Evolutionary conservation across 2,888 invertebrate genomes (phyloP).

Genomic region (Sminthurides aquaticus): DNA sequence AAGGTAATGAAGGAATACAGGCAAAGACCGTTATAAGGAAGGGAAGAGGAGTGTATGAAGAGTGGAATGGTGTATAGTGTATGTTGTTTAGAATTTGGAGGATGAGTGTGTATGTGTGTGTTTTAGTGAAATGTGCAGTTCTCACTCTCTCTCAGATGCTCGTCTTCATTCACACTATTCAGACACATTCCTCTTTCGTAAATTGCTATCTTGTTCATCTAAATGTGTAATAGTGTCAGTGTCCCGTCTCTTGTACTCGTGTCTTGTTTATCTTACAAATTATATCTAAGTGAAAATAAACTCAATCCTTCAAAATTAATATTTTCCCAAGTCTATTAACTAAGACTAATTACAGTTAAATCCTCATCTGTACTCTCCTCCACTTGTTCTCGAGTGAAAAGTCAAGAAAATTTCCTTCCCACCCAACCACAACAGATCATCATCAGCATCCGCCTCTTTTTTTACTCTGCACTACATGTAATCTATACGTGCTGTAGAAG

Average conservation of each 20-base stretch:
- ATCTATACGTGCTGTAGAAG: too few relatives aligned
- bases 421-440: too few relatives aligned
- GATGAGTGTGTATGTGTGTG: neutral
- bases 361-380: too few relatives aligned
- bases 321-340: too few relatives aligned
- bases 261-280: too few relatives aligned
- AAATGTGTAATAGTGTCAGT: neutral
- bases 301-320: too few relatives aligned
- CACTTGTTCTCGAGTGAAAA: too few relatives aligned
- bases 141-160: slow-evolving; percentile 1
- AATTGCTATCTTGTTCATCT: neutral
- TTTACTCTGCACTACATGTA: too few relatives aligned
- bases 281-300: too few relatives aligned
- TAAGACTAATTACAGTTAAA: too few relatives aligned
- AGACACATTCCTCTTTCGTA: slow-evolving; percentile 6
- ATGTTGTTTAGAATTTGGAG: neutral
- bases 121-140: neutral
- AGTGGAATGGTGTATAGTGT: neutral
- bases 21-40: neutral
- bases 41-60: neutral
- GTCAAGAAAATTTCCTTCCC: too few relatives aligned
- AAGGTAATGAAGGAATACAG: neutral
- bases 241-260: neutral
- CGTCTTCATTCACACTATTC: neutral
- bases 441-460: too few relatives aligned